A percentile compares a stretch with the other conserved stretches of the same genome.
Evolutionary conservation across 2,888 invertebrate genomes (phyloP).

Genomic region (Cancer borealis): DNA sequence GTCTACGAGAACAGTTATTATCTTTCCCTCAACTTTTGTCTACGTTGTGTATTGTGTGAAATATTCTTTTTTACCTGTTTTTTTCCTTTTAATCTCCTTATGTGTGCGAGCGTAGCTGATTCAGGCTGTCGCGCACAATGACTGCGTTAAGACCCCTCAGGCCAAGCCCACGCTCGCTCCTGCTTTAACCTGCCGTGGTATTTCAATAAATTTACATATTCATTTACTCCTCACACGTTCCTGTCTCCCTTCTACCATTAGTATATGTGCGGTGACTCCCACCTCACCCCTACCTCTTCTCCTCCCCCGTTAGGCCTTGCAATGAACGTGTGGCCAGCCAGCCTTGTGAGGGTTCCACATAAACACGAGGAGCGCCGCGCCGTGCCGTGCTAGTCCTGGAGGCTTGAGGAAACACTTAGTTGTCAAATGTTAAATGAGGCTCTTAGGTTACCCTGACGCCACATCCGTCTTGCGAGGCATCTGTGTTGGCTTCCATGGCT

Average conservation of each 20-base stretch:
- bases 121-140: not conserved
- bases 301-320: not conserved
- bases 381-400: not conserved
- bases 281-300: not conserved
- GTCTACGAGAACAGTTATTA: constrained; percentile 10
- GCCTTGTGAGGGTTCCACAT: no score
- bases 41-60: not conserved
- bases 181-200: constrained; percentile 7
- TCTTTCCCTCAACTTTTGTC: not conserved
- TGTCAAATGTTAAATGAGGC: not conserved
- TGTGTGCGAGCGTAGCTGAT: not conserved
- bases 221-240: not conserved
- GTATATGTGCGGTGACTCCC: not conserved
- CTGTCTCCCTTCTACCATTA: not conserved
- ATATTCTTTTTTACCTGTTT: not conserved
- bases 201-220: constrained; percentile 33
- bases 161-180: not conserved
- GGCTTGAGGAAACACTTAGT: not conserved
- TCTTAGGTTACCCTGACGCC: constrained; percentile 18
- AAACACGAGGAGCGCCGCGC: no score
- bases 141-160: not conserved
- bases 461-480: not conserved
- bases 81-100: not conserved
- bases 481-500: no score
- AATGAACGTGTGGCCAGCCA: no score